Percentiles rank a stretch among this genome's conserved stretches.
These are phyloP conservation scores for Adelges cooleyi DNA, from an alignment of 1,140 invertebrate genomes.

Conservation along the genomic window DNA sequence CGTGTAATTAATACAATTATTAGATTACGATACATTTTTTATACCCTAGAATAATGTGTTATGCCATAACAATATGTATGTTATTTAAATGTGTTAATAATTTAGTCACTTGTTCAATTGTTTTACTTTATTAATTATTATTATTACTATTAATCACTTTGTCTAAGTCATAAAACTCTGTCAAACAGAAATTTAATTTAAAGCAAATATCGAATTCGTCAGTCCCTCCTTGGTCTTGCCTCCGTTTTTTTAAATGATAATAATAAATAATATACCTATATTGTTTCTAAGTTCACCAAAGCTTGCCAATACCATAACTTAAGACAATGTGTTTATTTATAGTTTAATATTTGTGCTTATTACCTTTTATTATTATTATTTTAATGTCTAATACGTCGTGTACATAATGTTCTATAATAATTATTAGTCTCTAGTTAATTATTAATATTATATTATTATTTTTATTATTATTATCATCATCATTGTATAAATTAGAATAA, in stretches of 20 bases:
- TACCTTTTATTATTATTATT: not conserved
- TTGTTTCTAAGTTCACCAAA: not conserved
- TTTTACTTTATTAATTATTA: not conserved
- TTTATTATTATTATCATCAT: conserved; percentile 4
- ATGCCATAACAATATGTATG: conserved; percentile 21
- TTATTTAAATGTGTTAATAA: conserved; percentile 23
- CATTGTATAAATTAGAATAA: conserved; percentile 26
- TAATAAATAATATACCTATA: no score
- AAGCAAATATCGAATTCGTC: no score
- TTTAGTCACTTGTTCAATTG: conserved; percentile 22
- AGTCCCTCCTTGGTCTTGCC: no score
- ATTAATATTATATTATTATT: not conserved
- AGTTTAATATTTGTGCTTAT: not conserved
- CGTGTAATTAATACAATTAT: not conserved
- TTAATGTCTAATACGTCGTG: not conserved
- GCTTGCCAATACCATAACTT: conserved; percentile 2
- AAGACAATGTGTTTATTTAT: not conserved
- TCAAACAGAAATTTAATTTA: no score
- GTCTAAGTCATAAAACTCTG: conserved; percentile 4
- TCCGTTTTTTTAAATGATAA: no score
- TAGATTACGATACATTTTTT: not conserved
- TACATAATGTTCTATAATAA: conserved; percentile 3
- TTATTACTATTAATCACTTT: not conserved
- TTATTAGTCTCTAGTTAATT: not conserved
- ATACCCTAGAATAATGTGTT: conserved; percentile 23